Conservation (phyloP, 2,797 vertebrate genomes). For the Melanotaenia trifasciata region DNA sequence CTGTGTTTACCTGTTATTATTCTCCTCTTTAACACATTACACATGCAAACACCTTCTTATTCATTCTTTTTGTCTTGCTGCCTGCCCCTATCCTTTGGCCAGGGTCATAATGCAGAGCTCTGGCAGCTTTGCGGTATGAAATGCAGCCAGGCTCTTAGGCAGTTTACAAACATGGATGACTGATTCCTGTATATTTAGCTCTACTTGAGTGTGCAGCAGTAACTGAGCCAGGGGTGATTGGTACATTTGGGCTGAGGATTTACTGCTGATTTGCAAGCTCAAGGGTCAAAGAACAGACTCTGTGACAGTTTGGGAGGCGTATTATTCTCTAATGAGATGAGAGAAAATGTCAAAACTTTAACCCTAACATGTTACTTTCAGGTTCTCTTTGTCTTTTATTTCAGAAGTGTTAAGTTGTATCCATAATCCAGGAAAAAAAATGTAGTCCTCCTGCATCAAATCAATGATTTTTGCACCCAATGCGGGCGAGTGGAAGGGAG, state of each 20-base stretch:
- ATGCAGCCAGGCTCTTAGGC: constrained; percentile 45
- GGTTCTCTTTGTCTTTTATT: neutral
- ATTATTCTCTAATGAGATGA: constrained; percentile 30
- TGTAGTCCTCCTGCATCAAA: constrained; percentile 17
- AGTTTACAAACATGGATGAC: constrained; percentile 61
- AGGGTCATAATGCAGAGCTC: constrained; percentile 57
- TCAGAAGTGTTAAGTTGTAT: neutral
- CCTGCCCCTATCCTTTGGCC: constrained; percentile 43
- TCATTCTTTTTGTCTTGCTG: constrained; percentile 34
- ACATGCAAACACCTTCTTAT: constrained; percentile 20
- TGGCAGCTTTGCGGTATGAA: constrained; percentile 56
- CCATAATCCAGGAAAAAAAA: neutral
- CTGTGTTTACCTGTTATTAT: constrained; percentile 6
- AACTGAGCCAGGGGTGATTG: constrained; percentile 41
- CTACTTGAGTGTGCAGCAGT: constrained; percentile 33
- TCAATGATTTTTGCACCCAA: constrained; percentile 16
- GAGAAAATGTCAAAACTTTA: neutral
- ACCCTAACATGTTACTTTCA: neutral
- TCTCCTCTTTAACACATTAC: neutral
- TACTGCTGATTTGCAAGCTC: constrained; percentile 54
- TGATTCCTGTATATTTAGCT: constrained; percentile 76
- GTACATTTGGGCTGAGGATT: constrained; percentile 40
- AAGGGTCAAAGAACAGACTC: constrained; percentile 40
- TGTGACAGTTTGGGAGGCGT: constrained; percentile 19
- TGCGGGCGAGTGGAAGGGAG: neutral